phyloP scores from a whole-genome alignment of 1,140 invertebrate genomes.

The Ceratosolen fusciceps region DNA sequence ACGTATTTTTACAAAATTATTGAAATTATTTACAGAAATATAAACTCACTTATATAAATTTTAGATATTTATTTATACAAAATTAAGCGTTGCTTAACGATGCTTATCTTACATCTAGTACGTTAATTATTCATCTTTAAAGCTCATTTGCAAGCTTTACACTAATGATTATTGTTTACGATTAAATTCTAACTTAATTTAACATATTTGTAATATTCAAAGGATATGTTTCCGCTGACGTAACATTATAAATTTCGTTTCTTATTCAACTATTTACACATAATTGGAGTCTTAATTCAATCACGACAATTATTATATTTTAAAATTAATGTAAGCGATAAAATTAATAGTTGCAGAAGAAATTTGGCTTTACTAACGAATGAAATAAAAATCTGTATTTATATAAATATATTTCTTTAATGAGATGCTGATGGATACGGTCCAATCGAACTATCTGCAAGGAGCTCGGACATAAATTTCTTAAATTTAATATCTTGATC shows the following conservation, averaged over 20 bases:
- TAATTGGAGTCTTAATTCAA: constrained; percentile 8
- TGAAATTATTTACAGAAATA: constrained; percentile 42
- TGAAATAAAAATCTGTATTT: neutral
- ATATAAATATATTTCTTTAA: constrained; percentile 18
- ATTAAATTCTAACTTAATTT: constrained; percentile 6
- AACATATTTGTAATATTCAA: constrained; percentile 30
- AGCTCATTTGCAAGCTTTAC: constrained; percentile 26
- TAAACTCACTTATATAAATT: constrained; percentile 36
- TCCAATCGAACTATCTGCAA: constrained; percentile 39
- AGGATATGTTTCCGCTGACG: constrained; percentile 12
- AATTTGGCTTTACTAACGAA: constrained; percentile 21
- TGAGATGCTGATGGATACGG: neutral
- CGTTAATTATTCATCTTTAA: constrained; percentile 34
- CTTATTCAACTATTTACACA: constrained; percentile 4
- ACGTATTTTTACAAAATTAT: constrained; percentile 40
- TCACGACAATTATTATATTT: constrained; percentile 13
- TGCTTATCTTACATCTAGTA: constrained; percentile 35
- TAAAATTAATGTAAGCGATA: constrained; percentile 21
- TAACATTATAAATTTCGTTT: neutral
- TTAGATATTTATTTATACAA: constrained; percentile 30
- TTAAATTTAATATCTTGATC: constrained; percentile 67
- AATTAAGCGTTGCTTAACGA: constrained; percentile 39
- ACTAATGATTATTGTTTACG: constrained; percentile 10
- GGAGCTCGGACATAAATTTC: constrained; percentile 62
- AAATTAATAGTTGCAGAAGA: constrained; percentile 16